Evolutionary conservation across 64 coral and sea anemone species (phyloP).

Genomic region (Stylophora pistillata): DNA sequence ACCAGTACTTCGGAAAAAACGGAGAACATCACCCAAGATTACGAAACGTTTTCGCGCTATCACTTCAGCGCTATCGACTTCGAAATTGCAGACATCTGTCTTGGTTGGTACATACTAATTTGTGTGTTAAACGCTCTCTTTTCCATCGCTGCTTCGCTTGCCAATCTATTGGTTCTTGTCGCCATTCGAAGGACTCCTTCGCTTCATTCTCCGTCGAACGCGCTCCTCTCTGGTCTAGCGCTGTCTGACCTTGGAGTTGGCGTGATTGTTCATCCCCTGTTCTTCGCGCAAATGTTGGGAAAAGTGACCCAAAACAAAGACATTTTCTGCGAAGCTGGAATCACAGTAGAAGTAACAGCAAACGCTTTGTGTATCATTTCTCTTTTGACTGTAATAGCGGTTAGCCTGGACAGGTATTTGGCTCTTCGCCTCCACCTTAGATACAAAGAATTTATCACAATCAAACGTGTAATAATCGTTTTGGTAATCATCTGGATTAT

Average conservation of each 20-base stretch:
- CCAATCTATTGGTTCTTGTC: conserved; percentile 20
- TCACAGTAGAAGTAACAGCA: background rate
- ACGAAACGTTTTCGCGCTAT: background rate
- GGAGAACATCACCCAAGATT: too few relatives aligned
- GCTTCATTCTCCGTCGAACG: conserved; percentile 31
- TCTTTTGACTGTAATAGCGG: conserved; percentile 10
- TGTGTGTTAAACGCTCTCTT: background rate
- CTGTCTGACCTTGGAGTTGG: conserved; percentile 35
- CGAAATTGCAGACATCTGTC: background rate
- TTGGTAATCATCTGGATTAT: conserved; percentile 7
- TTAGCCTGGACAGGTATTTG: conserved; percentile 40
- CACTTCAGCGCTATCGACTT: background rate
- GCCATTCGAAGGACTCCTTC: conserved; percentile 13
- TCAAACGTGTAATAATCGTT: conserved; percentile 10
- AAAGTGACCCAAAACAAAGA: background rate
- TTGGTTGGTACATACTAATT: background rate
- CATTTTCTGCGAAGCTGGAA: conserved; percentile 26
- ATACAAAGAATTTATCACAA: conserved; percentile 27
- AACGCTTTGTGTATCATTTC: conserved; percentile 49
- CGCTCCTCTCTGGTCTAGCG: conserved; percentile 13
- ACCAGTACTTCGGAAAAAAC: background rate
- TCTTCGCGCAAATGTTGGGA: background rate
- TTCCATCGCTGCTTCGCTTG: background rate
- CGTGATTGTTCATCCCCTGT: conserved; percentile 33
- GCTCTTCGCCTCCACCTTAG: conserved; percentile 30